These are phyloP conservation scores for Listronotus bonariensis DNA, from an alignment of 1,140 invertebrate species.

Conservation along the genomic window DNA sequence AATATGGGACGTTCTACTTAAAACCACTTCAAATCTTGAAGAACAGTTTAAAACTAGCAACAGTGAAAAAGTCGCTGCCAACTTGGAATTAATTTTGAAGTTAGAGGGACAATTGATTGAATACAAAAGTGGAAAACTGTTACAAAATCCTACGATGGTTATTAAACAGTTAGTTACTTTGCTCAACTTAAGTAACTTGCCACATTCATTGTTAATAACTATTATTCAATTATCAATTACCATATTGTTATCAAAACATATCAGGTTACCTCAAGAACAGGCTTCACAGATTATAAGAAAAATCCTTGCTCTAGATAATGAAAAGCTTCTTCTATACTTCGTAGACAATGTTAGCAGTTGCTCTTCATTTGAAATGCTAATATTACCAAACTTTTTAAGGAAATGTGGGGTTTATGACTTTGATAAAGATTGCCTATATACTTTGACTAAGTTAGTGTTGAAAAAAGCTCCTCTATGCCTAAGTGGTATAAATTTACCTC, in stretches of 20 bases:
- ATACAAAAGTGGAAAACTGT: conserved; percentile 66
- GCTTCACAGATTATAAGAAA: conserved; percentile 67
- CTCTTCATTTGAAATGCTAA: conserved; percentile 72
- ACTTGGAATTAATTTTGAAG: conserved; percentile 59
- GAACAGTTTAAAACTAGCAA: conserved; percentile 31
- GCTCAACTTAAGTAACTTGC: conserved; percentile 52
- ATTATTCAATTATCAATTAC: conserved; percentile 62
- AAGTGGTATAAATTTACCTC: conserved; percentile 62
- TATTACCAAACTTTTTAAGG: conserved; percentile 71
- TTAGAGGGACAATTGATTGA: conserved; percentile 65
- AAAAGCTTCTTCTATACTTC: conserved; percentile 64
- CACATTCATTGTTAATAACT: conserved; percentile 59
- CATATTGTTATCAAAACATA: conserved; percentile 64
- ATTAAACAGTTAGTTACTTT: conserved; percentile 60
- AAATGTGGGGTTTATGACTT: conserved; percentile 63
- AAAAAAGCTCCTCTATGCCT: conserved; percentile 67
- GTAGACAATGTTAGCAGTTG: conserved; percentile 68
- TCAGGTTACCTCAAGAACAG: conserved; percentile 71
- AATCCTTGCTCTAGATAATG: conserved; percentile 61
- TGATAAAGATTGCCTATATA: conserved; percentile 59
- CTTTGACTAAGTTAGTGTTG: conserved; percentile 71
- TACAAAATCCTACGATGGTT: conserved; percentile 62
- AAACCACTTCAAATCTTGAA: conserved; percentile 44
- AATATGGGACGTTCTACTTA: conserved; percentile 62
- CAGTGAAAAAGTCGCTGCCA: conserved; percentile 37